Percentiles rank a stretch among this genome's conserved stretches.
phyloP scores from a whole-genome alignment of 2,797 vertebrate species.

The Champsocephalus esox region DNA sequence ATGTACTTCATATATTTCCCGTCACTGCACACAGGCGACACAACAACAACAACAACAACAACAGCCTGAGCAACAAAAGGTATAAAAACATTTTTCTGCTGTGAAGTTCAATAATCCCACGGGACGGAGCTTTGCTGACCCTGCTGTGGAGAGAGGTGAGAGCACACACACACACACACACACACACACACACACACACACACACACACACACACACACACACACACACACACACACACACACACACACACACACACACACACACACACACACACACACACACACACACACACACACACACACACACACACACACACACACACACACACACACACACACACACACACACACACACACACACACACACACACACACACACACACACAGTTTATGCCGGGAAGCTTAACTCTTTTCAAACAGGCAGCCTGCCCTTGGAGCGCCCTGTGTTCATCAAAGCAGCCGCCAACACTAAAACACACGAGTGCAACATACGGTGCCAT shows the following conservation, averaged over 20 bases:
- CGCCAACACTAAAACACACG: neutral
- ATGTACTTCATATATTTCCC: no score
- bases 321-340: no score
- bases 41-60: slow-evolving; percentile 16
- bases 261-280: no score
- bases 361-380: no score
- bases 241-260: no score
- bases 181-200: no score
- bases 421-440: slow-evolving; percentile 49
- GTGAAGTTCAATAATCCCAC: slow-evolving; percentile 47
- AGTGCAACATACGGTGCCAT: slow-evolving; percentile 31
- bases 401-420: slow-evolving; percentile 34
- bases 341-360: no score
- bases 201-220: no score
- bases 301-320: no score
- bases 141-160: slow-evolving; percentile 29
- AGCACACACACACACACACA: no score
- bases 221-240: no score
- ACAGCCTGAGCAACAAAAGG: slow-evolving; percentile 50
- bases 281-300: no score
- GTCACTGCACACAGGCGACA: neutral
- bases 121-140: slow-evolving; percentile 54
- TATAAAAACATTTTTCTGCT: slow-evolving; percentile 17
- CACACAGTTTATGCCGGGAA: slow-evolving; percentile 24
- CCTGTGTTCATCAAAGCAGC: slow-evolving; percentile 39